Percentiles rank a stretch among this genome's conserved stretches.
Evolutionary conservation across 2,113 vertebrate genomes (phyloP).

Genomic region (Gymnocephalus cernua): DNA sequence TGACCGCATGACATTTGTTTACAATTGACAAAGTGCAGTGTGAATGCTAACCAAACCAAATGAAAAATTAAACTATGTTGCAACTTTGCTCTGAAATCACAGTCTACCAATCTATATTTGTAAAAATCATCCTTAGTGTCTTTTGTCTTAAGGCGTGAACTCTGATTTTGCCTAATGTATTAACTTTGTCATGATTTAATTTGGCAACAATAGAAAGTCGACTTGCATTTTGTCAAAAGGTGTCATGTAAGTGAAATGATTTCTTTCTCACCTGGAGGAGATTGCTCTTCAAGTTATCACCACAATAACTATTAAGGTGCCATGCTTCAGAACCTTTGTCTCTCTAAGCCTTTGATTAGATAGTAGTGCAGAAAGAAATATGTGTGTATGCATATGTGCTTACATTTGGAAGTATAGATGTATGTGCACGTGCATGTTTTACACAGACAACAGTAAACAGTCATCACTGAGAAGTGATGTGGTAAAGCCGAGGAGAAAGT

Average conservation of each 20-base stretch:
- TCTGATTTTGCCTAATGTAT: background rate
- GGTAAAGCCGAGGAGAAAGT: constrained; percentile 34
- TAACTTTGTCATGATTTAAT: background rate
- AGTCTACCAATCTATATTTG: too few species aligned
- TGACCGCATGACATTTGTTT: too few species aligned
- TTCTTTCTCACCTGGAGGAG: constrained; percentile 13
- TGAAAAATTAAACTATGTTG: too few species aligned
- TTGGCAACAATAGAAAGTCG: background rate
- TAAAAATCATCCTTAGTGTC: background rate
- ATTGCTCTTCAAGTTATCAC: background rate
- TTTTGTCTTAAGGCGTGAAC: background rate
- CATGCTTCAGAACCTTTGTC: background rate
- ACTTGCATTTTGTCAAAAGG: background rate
- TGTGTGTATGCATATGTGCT: background rate
- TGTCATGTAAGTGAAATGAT: constrained; percentile 25
- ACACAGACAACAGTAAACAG: constrained; percentile 6
- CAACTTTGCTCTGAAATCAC: too few species aligned
- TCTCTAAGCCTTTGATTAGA: constrained; percentile 32
- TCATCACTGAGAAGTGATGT: constrained; percentile 22
- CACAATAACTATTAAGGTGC: background rate
- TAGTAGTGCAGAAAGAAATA: constrained; percentile 3
- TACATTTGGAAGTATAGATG: background rate
- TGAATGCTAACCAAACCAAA: too few species aligned
- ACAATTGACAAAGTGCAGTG: too few species aligned
- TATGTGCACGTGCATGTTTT: constrained; percentile 6